Conservation (phyloP, 2,888 invertebrate species). For the Piscicola geometra region DNA sequence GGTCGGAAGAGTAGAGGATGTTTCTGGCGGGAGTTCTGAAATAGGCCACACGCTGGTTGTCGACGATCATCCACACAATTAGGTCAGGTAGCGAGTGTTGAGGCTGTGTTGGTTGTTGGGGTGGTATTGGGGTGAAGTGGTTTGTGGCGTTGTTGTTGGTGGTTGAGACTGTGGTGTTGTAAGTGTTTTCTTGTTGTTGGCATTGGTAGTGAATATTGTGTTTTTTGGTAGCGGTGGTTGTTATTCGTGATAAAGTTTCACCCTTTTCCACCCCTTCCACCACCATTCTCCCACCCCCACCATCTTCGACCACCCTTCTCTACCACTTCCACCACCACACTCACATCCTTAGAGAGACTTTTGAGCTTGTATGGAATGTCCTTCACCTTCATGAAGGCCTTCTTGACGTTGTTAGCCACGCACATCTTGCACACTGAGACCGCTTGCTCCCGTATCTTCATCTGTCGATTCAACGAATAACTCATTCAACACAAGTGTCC, state of each 20-base stretch:
- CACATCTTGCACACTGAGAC: slow-evolving; percentile 24
- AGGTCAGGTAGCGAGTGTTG: slow-evolving; percentile 47
- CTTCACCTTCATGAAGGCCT: slow-evolving; percentile 33
- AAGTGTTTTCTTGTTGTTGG: no score
- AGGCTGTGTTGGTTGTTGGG: slow-evolving; percentile 43
- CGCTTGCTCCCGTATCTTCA: slow-evolving; percentile 32
- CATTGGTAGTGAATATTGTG: no score
- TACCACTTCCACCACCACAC: no score
- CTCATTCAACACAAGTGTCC: no score
- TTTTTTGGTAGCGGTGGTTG: no score
- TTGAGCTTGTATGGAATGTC: slow-evolving; percentile 38
- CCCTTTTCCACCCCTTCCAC: no score
- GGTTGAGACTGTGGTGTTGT: background rate
- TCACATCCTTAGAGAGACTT: slow-evolving; percentile 41
- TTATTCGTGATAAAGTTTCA: no score
- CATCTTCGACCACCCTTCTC: no score
- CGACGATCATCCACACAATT: slow-evolving; percentile 47
- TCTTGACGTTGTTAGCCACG: slow-evolving; percentile 37
- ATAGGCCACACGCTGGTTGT: slow-evolving; percentile 46
- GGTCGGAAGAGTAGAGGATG: slow-evolving; percentile 41
- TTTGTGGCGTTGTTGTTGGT: no score
- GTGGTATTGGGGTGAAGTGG: no score
- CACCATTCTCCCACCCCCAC: no score
- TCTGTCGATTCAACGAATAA: no score
- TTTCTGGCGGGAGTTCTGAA: slow-evolving; percentile 44